These are phyloP conservation scores for Chloebia gouldiae DNA, from an alignment of 2,113 vertebrate species.

Conservation along the genomic window DNA sequence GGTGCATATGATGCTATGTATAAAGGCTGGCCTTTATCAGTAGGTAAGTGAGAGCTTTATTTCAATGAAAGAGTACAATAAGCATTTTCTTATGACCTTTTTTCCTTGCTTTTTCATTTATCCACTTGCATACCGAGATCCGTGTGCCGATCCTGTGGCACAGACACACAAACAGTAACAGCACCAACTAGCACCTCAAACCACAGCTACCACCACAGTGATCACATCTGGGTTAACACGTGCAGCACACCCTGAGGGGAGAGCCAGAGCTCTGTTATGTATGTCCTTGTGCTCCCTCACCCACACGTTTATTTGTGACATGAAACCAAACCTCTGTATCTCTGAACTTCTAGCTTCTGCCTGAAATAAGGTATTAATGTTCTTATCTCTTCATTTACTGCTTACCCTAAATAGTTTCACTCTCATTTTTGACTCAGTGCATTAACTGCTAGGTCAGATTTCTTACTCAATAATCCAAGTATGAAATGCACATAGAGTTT, in stretches of 20 bases:
- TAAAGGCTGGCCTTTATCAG: neutral
- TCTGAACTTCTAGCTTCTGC: neutral
- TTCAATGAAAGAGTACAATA: neutral
- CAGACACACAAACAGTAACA: rapidly evolving
- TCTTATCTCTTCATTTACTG: neutral
- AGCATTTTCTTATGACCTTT: neutral
- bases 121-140: neutral
- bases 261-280: neutral
- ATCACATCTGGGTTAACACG: neutral
- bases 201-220: neutral
- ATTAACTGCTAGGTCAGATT: neutral
- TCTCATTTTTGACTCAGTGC: neutral
- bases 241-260: neutral
- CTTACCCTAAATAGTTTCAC: neutral
- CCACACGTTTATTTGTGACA: neutral
- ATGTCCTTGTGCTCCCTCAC: neutral
- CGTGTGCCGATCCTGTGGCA: rapidly evolving
- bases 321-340: neutral
- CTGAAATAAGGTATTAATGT: neutral
- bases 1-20: neutral
- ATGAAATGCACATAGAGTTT: neutral
- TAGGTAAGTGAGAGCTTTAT: neutral
- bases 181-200: neutral
- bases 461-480: neutral
- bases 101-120: neutral